phyloP scores from a whole-genome alignment of 2,888 invertebrate genomes.

The Arrhopalites spinosus region DNA sequence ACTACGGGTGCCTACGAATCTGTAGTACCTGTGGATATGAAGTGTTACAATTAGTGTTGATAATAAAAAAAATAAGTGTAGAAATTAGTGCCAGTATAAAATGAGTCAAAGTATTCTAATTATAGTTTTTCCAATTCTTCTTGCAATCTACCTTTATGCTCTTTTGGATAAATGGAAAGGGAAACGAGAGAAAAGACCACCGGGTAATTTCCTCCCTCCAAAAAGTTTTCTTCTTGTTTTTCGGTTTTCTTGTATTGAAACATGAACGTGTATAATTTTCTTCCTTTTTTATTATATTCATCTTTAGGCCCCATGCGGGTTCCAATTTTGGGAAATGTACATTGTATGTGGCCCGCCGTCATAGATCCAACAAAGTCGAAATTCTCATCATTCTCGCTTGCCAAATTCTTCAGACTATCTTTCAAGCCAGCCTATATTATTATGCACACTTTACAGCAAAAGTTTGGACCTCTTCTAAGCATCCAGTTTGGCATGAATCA shows the following conservation, averaged over 20 bases:
- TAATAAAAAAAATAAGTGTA: background rate
- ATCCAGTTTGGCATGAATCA: slow-evolving; percentile 52
- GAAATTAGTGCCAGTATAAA: background rate
- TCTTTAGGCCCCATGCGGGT: slow-evolving; percentile 48
- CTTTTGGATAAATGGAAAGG: slow-evolving; percentile 44
- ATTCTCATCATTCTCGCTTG: slow-evolving; percentile 19
- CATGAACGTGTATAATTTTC: background rate
- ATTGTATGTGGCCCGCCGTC: slow-evolving; percentile 47
- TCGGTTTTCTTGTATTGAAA: background rate
- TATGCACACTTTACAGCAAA: slow-evolving; percentile 39
- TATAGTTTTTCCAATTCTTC: background rate
- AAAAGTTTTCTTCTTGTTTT: background rate
- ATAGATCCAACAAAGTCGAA: slow-evolving; percentile 44
- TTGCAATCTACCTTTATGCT: slow-evolving; percentile 36
- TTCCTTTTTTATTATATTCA: background rate
- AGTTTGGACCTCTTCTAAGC: slow-evolving; percentile 46
- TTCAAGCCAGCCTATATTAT: slow-evolving; percentile 52
- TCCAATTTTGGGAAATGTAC: slow-evolving; percentile 47
- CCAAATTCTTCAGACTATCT: slow-evolving; percentile 33
- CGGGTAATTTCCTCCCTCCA: slow-evolving; percentile 40
- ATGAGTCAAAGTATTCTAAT: slow-evolving; percentile 1
- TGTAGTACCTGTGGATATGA: too few relatives aligned
- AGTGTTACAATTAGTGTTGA: background rate
- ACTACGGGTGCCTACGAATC: too few relatives aligned
- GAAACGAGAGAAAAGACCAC: slow-evolving; percentile 41